These are phyloP conservation scores for Limnephilus rhombicus DNA, from an alignment of 2,888 invertebrate species.

Conservation along the genomic window DNA sequence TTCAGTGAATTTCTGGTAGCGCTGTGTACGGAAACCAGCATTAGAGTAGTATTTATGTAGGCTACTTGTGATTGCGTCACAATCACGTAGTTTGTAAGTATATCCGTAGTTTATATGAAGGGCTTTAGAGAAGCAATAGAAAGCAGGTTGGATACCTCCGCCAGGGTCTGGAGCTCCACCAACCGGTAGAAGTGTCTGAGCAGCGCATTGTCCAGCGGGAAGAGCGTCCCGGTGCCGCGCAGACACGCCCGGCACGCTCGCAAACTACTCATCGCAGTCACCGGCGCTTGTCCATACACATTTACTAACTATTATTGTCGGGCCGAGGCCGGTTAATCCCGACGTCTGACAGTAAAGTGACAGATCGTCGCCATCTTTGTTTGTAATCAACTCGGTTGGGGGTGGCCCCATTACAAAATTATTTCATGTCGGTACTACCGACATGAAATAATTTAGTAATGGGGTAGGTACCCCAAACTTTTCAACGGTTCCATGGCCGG, in stretches of 20 bases:
- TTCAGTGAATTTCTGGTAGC: no score
- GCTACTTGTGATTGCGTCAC: no score
- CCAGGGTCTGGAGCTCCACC: neutral
- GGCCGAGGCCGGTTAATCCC: neutral
- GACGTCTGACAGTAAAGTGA: neutral
- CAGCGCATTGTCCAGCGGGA: neutral
- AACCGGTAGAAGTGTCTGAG: neutral
- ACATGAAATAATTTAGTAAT: no score
- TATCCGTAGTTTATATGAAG: no score
- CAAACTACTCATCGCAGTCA: neutral
- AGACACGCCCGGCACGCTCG: neutral
- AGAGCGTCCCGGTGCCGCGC: neutral
- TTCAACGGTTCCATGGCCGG: no score
- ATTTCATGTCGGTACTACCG: neutral
- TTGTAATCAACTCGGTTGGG: conserved; percentile 7
- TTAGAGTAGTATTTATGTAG: no score
- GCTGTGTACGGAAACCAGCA: no score
- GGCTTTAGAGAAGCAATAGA: neutral
- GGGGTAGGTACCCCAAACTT: neutral
- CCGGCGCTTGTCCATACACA: neutral
- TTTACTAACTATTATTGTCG: neutral
- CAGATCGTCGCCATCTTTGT: neutral
- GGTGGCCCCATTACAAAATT: neutral
- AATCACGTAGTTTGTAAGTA: no score
- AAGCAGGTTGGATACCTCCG: neutral